Evolutionary conservation across 2,113 vertebrate species (phyloP), one percentile per base, ranked within the genome.

Genomic region (Pedetes capensis): DNA sequence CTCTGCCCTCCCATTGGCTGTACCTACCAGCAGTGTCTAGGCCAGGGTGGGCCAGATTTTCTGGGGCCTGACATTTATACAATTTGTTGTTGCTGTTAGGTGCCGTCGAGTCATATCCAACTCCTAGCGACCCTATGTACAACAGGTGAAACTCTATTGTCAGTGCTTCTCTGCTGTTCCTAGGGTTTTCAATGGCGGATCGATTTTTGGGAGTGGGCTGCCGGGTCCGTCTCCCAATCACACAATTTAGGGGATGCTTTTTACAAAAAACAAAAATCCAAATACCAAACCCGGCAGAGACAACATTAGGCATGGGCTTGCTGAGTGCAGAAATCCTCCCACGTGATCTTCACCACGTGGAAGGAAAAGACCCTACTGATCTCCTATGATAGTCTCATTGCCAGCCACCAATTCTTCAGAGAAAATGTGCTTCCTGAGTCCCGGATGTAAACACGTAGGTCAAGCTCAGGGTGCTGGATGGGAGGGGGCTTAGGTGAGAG

Each of bases 391-490:
- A 1, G 20, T 68, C 68, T 11, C 49, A 47, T 71, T 44, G 79
- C 39, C 69, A 53, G 18, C 44, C 32, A 44, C 51, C 32, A 25
- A 2, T 74, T 88, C 82, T 89, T 39, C 71, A 42, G 68, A 74
- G 84, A 64, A 75, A 89, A 69, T 39, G 10, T 23, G 68, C 53
- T 55, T 81, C 17, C 78, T 76, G 49, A 57, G 37, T 17, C 63
- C 55, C 5, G 8, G 11, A 8, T 32, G 49, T 23, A 29, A 85
- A 53, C 61, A 18, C 17, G 8, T n/a, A n/a, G 74, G 75, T 42
- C 29, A 51, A 29, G 71, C n/a, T 8, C 0, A 0, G 44, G 27
- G n/a, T 1, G 22, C 69, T 1, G 20, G 57, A 8, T 69, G 6
- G 66, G 64, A 51, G 22, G 63, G 29, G 32, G 7, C 18, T n/a